phyloP scores from a whole-genome alignment of 92 coral and sea anemone species.

The Palythoa caribaeorum region DNA sequence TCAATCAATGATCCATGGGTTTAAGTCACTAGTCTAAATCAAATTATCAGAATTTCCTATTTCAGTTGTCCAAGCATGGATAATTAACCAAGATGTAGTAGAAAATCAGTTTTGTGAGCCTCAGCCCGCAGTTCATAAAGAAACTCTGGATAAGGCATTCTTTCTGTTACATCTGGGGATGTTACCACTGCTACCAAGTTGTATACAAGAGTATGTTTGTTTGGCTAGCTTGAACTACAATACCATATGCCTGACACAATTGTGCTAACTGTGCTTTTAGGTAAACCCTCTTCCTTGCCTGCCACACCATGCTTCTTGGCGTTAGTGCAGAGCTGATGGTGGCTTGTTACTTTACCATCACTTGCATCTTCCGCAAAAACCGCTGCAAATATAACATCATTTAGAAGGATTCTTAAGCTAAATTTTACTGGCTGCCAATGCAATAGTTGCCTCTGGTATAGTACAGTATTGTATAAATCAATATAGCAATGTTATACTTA shows the following conservation, averaged over 20 bases:
- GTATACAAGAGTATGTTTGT: slow-evolving; percentile 44
- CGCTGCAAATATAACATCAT: too few species aligned
- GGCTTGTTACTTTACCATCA: slow-evolving; percentile 43
- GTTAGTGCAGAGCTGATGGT: slow-evolving; percentile 38
- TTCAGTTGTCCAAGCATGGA: slow-evolving; percentile 21
- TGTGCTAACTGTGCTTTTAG: slow-evolving; percentile 45
- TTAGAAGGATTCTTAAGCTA: too few species aligned
- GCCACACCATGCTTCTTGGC: slow-evolving; percentile 38
- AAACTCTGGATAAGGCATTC: slow-evolving; percentile 32
- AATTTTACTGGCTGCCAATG: too few species aligned
- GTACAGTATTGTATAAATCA: too few species aligned
- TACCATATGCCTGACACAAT: slow-evolving; percentile 48
- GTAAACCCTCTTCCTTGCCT: slow-evolving; percentile 51
- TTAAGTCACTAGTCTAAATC: slow-evolving; percentile 6
- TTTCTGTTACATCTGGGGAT: background rate
- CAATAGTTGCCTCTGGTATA: too few species aligned
- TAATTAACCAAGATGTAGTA: slow-evolving; percentile 29
- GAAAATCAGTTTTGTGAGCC: slow-evolving; percentile 22
- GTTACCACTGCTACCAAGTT: slow-evolving; percentile 6
- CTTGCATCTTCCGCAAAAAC: slow-evolving; percentile 1
- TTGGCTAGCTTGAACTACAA: slow-evolving; percentile 42
- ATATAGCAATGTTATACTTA: too few species aligned
- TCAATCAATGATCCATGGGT: slow-evolving; percentile 28
- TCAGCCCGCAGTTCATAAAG: slow-evolving; percentile 13
- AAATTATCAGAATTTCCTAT: slow-evolving; percentile 23